Base-by-base conservation (phyloP, 2,888 invertebrate species). In the Tubiluchus corallicola region DNA sequence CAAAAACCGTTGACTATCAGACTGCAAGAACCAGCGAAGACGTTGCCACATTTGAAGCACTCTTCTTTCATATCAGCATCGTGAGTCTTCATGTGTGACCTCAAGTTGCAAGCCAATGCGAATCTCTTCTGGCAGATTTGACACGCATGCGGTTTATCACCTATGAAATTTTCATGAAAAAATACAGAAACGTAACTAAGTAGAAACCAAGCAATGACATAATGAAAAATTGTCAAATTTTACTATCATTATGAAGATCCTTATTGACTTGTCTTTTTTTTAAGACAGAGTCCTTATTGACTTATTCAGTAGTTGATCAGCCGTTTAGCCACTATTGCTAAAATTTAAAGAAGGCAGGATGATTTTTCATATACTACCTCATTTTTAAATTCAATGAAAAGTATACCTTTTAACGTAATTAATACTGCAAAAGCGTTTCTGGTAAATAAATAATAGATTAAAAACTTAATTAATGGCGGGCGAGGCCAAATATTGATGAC, bases 11-110 rank as follows among this genome's bases (percentile, higher is more conserved):
- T 29, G 29, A 29, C 9, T 9, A 29, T 9, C 9, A 9, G 9
- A 9, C 29, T n/a, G n/a, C 9, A 29, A 29, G 29, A 29, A 29
- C 9, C 9, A 9, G n/a, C 9, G 29, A n/a, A 29, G 9, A 29
- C 29, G 9, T 29, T 29, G 29, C 29, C 29, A n/a, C 29, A 29
- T n/a, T 29, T 29, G 29, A 9, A 29, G n/a, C 29, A 29, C 29
- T 29, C 29, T 9, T 29, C n/a, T n/a, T 29, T 9, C n/a, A 9
- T n/a, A 9, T 29, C 29, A 74, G 76, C 75, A 68, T 77, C 76
- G 55, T 78, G 78, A 2, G 77, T 78, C 62, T 78, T 78, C 69
- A 76, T 69, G 58, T 79, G 78, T 1, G 77, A 77, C 53, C 76
- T 68, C 50, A 79, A 64, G 58, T 79, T 79, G 63, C 77, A 78